Percentiles rank a stretch among this genome's conserved stretches.
Conservation (phyloP, 2,888 invertebrate genomes). For the Cataglyphis cursor region DNA sequence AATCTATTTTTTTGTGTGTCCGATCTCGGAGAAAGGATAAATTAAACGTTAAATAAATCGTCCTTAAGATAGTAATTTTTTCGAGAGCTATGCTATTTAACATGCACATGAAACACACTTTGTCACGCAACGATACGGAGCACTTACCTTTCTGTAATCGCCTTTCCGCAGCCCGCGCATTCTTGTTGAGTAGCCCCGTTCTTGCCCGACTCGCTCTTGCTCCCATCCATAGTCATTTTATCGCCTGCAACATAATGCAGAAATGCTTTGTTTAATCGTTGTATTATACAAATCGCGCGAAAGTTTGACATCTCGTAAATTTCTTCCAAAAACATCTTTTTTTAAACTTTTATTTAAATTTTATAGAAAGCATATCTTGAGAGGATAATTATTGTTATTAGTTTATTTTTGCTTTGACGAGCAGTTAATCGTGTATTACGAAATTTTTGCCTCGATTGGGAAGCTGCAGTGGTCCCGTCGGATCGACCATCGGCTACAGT, state of each 20-base stretch:
- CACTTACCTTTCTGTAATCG: constrained; percentile 92
- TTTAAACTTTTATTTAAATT: not conserved
- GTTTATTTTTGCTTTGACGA: not conserved
- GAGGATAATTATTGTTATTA: not conserved
- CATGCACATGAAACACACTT: not conserved
- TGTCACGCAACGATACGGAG: constrained; percentile 38
- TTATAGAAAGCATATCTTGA: not conserved
- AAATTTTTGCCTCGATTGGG: not conserved
- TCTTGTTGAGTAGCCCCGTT: constrained; percentile 88
- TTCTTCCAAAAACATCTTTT: not conserved
- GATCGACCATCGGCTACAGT: constrained; percentile 26
- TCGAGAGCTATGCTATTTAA: not conserved
- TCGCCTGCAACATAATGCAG: constrained; percentile 68
- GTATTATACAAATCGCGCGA: not conserved
- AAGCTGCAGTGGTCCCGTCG: not conserved
- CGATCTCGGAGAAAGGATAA: not conserved
- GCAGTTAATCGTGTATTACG: not conserved
- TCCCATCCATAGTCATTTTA: constrained; percentile 86
- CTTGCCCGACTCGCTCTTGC: constrained; percentile 83
- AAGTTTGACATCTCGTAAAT: not conserved
- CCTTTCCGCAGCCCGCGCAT: constrained; percentile 95
- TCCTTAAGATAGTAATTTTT: constrained; percentile 7
- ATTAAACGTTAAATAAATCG: constrained; percentile 18
- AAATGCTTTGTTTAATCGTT: constrained; percentile 3
- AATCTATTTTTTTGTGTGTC: not conserved